A percentile compares a stretch with the other conserved stretches of the same genome.
phyloP scores from a whole-genome alignment of 2,888 invertebrate genomes.

The Calameuta idolon region DNA sequence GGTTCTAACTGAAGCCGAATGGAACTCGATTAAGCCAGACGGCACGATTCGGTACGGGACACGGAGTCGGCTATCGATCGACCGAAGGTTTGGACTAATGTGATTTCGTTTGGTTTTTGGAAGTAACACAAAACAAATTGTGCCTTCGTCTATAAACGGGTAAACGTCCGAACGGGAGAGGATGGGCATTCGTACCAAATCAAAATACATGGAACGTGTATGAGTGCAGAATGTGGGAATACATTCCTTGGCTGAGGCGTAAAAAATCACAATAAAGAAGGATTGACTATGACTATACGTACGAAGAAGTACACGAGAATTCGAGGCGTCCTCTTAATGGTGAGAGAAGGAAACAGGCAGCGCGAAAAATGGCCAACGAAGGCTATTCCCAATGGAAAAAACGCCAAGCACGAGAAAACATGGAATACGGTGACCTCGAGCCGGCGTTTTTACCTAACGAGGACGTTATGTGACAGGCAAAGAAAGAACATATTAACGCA shows the following conservation, averaged over 20 bases:
- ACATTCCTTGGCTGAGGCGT: constrained; percentile 9
- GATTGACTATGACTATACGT: constrained; percentile 16
- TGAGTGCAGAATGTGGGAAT: constrained; percentile 24
- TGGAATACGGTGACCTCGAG: constrained; percentile 24
- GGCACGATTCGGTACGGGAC: constrained; percentile 8
- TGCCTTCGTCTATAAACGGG: constrained; percentile 22
- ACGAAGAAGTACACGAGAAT: constrained; percentile 16
- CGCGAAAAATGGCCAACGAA: constrained; percentile 21
- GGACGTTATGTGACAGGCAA: constrained; percentile 11
- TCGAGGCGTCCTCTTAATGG: constrained; percentile 26
- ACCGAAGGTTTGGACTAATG: constrained; percentile 22
- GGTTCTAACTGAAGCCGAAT: constrained; percentile 16
- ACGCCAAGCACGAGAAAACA: constrained; percentile 18
- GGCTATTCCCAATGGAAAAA: constrained; percentile 21
- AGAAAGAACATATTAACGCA: constrained; percentile 3
- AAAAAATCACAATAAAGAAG: background rate
- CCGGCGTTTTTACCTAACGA: constrained; percentile 2
- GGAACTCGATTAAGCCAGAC: constrained; percentile 15
- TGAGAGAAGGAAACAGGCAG: constrained; percentile 15
- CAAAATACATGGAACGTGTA: constrained; percentile 8
- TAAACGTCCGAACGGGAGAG: constrained; percentile 6
- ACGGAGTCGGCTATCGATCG: constrained; percentile 11
- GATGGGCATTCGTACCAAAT: background rate
- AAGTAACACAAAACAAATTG: constrained; percentile 16
- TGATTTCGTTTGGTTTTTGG: constrained; percentile 12